phyloP scores from a whole-genome alignment of 2,888 invertebrate species.

The Xanthorhoe spadicearia region DNA sequence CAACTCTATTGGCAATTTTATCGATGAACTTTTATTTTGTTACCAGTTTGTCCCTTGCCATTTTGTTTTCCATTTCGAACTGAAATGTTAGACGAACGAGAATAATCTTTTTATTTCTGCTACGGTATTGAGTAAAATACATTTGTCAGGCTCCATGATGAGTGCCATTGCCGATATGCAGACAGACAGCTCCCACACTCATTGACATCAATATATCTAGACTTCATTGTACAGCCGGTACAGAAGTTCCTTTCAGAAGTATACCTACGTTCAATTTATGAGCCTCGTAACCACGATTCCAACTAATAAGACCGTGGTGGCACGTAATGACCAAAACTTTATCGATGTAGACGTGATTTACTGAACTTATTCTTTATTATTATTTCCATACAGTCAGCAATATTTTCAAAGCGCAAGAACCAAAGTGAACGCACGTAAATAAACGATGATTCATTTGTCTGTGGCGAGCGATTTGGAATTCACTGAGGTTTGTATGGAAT shows the following conservation, averaged over 20 bases:
- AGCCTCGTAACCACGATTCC: not conserved
- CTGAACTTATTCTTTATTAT: not conserved
- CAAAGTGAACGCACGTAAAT: not conserved
- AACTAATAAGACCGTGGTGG: slow-evolving; percentile 2
- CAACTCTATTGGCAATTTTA: not conserved
- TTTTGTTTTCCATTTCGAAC: slow-evolving; percentile 1
- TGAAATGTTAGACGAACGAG: not conserved
- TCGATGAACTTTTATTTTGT: slow-evolving; percentile 4
- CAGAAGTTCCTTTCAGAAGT: too few species aligned
- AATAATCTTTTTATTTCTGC: not conserved
- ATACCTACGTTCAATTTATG: not conserved
- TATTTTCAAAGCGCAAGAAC: not conserved
- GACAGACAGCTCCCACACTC: slow-evolving; percentile 28
- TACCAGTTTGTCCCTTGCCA: not conserved
- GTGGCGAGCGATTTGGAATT: not conserved
- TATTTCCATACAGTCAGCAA: not conserved
- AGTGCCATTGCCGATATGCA: slow-evolving; percentile 50
- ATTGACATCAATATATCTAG: not conserved
- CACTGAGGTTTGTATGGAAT: slow-evolving; percentile 13
- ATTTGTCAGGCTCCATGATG: slow-evolving; percentile 45
- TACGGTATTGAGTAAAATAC: slow-evolving; percentile 47
- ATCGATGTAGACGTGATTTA: slow-evolving; percentile 7
- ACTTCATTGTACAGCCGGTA: not conserved
- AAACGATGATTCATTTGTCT: slow-evolving; percentile 1
- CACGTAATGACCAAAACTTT: slow-evolving; percentile 11